Percentiles rank a stretch among this genome's conserved stretches.
Conservation (phyloP, 2,113 vertebrate genomes). For the Pedetes capensis region DNA sequence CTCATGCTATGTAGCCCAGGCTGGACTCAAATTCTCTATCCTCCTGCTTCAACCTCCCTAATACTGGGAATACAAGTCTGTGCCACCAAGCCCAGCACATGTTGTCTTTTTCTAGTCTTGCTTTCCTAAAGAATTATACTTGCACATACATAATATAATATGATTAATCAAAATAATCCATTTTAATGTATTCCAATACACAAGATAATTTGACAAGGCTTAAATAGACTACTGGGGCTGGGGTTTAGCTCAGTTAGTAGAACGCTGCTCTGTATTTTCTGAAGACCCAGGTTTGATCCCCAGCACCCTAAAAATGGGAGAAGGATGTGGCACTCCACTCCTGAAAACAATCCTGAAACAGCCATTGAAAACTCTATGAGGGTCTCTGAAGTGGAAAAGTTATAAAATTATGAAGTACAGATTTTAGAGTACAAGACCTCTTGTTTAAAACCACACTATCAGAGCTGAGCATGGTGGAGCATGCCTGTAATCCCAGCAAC, state of each 20-base stretch:
- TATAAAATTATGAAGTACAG: slow-evolving; percentile 19
- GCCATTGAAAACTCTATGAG: no score
- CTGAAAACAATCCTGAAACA: no score
- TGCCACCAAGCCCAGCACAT: background rate
- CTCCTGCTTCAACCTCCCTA: background rate
- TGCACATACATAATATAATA: background rate
- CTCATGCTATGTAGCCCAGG: background rate
- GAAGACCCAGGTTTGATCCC: no score
- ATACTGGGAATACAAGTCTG: background rate
- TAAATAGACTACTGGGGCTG: no score
- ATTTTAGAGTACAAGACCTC: slow-evolving; percentile 22
- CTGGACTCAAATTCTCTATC: background rate
- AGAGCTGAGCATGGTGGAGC: background rate
- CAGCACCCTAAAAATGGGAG: no score
- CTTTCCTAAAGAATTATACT: slow-evolving; percentile 7
- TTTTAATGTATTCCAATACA: background rate
- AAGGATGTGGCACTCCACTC: no score
- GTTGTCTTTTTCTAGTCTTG: background rate
- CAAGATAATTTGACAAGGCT: slow-evolving; percentile 1
- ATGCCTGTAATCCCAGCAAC: no score
- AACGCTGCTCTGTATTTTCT: no score
- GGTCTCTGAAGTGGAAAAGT: background rate
- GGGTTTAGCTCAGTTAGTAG: no score
- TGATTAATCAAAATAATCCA: background rate
- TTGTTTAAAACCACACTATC: background rate